Conservation (phyloP, 30 jellyfish, hydroid and myxozoan species). For the Nemopilema nomurai region DNA sequence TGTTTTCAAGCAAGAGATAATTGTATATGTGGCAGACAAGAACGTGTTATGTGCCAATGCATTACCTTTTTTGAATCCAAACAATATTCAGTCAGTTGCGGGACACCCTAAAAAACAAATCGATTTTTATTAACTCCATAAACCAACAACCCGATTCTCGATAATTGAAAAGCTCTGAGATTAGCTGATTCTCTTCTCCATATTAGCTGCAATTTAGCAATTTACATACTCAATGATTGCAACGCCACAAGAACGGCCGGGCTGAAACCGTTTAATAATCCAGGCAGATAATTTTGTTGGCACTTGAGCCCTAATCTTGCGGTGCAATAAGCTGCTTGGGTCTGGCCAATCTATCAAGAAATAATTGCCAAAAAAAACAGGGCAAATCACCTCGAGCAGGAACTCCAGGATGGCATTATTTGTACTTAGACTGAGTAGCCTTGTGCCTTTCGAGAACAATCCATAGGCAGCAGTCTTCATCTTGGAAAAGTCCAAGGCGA, state of each 20-base stretch:
- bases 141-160: not conserved
- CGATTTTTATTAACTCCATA: not conserved
- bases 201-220: no score
- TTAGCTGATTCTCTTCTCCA: no score
- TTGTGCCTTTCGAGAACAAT: slow-evolving; percentile 84
- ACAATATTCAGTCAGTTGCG: slow-evolving; percentile 92
- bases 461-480: slow-evolving; percentile 95
- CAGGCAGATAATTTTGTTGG: not conserved
- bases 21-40: not conserved
- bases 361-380: not conserved
- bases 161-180: not conserved
- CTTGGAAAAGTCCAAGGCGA: slow-evolving; percentile 85
- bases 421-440: slow-evolving; percentile 75
- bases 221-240: no score
- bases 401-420: slow-evolving; percentile 90
- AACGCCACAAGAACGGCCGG: no score
- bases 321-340: not conserved
- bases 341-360: not conserved
- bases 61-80: slow-evolving; percentile 89
- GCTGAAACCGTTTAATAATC: no score
- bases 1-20: slow-evolving; percentile 4
- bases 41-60: not conserved
- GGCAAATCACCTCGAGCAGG: slow-evolving; percentile 78
- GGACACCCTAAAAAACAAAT: slow-evolving; percentile 81
- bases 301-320: not conserved